A percentile compares a stretch with the other conserved stretches of the same genome.
Conservation (phyloP, 2,113 vertebrate species). For the Chionomys nivalis region DNA sequence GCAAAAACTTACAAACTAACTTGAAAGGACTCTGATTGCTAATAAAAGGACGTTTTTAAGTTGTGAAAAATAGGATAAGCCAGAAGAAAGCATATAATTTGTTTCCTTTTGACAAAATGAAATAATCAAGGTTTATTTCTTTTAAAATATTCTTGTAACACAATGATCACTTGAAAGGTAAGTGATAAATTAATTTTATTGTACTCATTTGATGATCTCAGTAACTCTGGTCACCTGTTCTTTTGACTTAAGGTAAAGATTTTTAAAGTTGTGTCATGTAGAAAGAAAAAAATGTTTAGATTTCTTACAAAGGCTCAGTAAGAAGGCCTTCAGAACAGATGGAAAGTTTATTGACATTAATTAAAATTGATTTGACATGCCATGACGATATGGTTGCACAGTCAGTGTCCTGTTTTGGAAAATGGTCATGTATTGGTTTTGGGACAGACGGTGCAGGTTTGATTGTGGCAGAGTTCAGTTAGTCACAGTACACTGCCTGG, state of each 20-base stretch:
- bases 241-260: conserved; percentile 16
- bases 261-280: conserved; percentile 26
- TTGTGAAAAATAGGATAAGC: background rate
- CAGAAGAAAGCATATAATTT: background rate
- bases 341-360: conserved; percentile 84
- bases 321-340: conserved; percentile 80
- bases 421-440: conserved; percentile 74
- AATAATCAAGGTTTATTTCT: background rate
- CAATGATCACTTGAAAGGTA: background rate
- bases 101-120: background rate
- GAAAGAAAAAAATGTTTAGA: conserved; percentile 38
- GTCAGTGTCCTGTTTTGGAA: conserved; percentile 75
- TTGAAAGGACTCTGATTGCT: conserved; percentile 5
- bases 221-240: background rate
- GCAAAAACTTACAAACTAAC: background rate
- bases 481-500: conserved; percentile 84
- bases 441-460: conserved; percentile 82
- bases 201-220: background rate
- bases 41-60: background rate
- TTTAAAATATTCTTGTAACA: background rate
- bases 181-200: background rate
- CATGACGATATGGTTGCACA: conserved; percentile 62
- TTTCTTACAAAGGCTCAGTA: conserved; percentile 58
- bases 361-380: conserved; percentile 85
- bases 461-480: conserved; percentile 81